phyloP scores from a whole-genome alignment of 2,113 vertebrate genomes.

The Pimephales promelas region DNA sequence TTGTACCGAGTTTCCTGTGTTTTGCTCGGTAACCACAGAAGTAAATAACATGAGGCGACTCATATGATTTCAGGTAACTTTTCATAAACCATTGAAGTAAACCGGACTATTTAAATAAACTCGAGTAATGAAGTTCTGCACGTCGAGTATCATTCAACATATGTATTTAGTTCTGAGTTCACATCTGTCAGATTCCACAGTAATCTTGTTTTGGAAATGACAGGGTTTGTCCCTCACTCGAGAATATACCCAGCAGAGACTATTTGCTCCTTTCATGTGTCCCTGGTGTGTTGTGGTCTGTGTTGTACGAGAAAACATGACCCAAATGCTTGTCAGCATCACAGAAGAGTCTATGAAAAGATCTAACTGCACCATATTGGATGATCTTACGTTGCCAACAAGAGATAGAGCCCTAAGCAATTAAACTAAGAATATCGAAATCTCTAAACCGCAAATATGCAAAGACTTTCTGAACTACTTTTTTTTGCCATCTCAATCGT shows the following conservation, averaged over 20 bases:
- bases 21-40: constrained; percentile 22
- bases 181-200: constrained; percentile 35
- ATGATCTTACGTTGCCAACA: constrained; percentile 48
- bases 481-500: neutral
- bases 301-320: constrained; percentile 33
- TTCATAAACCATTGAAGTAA: constrained; percentile 14
- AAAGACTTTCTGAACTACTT: neutral
- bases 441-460: constrained; percentile 30
- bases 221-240: constrained; percentile 15
- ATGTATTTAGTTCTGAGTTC: constrained; percentile 9
- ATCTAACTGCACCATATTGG: neutral
- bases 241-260: constrained; percentile 32
- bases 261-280: constrained; percentile 12
- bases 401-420: constrained; percentile 22
- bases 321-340: constrained; percentile 41
- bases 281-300: constrained; percentile 24
- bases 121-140: neutral
- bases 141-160: neutral
- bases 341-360: constrained; percentile 41
- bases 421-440: constrained; percentile 41
- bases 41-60: constrained; percentile 25
- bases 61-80: constrained; percentile 32
- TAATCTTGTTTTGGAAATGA: constrained; percentile 42
- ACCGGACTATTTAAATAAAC: constrained; percentile 5
- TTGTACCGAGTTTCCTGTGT: constrained; percentile 37